Evolutionary conservation across 2,797 vertebrate genomes (phyloP), one percentile per base, ranked within the genome.

Genomic region (Poliocrania exsul): DNA sequence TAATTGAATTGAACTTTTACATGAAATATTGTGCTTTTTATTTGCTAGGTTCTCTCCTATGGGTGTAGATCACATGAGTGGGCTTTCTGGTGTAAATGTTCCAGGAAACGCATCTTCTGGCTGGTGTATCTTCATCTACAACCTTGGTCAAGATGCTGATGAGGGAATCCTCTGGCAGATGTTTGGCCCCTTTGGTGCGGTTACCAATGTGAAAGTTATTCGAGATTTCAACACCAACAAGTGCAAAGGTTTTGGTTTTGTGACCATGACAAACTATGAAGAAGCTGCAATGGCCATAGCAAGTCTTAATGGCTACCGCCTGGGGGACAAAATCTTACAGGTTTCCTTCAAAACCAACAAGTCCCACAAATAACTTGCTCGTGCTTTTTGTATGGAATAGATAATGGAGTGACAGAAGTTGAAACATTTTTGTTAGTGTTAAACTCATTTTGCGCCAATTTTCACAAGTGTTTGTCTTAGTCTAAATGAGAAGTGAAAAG

Each of bases 301-400:
- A 93, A 99, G 99, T 97, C 98, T 99, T 97, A 99, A 99, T 53
- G 99, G 99, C 97, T 99, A 99, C 98, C 99, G 99, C 97, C 98
- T 99, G 71, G 99, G 99, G 97, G 99, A 99, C 99, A 99, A 99
- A 98, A 99, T 99, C 96, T 98, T 99, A 97, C 99, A 99, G 98
- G 99, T 99, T 98, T 99, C 99, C 97, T 99, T 99, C 98, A 99
- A 99, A 98, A 99, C 99, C 97, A 99, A 98, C 99, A 99, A 99
- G 98, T 98, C 99, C 96, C 99, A 99, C 98, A 99, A 99, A 98
- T 99, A 99, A 98, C 98, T 98, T 97, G 97, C 97, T 98, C 97
- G 91, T 97, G 97, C 97, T 97, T 97, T 98, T 98, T 98, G 97
- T 98, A 98, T 98, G 98, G 97, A 98, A 97, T 98, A 98, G 98